These are phyloP conservation scores for Protaetia brevitarsis DNA, from an alignment of 1,140 invertebrate genomes.

Conservation along the genomic window DNA sequence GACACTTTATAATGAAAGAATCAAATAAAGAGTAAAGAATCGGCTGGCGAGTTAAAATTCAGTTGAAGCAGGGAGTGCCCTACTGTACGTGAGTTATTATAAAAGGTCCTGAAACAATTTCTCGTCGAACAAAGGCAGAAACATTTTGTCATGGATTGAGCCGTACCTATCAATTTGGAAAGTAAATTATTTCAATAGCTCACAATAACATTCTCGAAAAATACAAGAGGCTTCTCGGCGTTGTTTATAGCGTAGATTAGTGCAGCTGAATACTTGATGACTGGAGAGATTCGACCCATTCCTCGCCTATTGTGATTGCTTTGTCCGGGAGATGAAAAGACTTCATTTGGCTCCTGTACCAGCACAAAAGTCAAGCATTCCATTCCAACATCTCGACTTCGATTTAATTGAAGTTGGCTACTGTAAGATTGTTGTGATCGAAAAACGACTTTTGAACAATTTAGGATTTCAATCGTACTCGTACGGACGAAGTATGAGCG, in stretches of 20 bases:
- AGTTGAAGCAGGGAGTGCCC: not conserved
- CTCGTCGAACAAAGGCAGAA: constrained; percentile 31
- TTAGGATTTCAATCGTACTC: constrained; percentile 25
- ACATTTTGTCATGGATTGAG: constrained; percentile 41
- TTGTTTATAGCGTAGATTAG: constrained; percentile 38
- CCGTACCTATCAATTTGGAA: constrained; percentile 42
- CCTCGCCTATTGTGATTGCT: constrained; percentile 32
- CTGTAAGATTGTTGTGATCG: constrained; percentile 35
- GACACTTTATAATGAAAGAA: not conserved
- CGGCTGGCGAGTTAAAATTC: not conserved
- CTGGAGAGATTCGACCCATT: constrained; percentile 33
- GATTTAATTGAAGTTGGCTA: constrained; percentile 41
- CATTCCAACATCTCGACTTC: constrained; percentile 35
- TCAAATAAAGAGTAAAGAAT: constrained; percentile 8
- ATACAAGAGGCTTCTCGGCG: constrained; percentile 31
- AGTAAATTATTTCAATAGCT: constrained; percentile 42
- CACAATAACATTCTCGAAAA: constrained; percentile 41
- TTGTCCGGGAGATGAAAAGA: constrained; percentile 39
- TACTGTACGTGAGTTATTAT: constrained; percentile 10
- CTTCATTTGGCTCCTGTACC: constrained; percentile 41
- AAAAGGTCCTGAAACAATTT: constrained; percentile 22
- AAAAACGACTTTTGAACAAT: constrained; percentile 27
- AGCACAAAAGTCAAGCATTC: constrained; percentile 40
- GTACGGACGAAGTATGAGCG: not conserved
- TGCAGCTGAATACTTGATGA: constrained; percentile 42